phyloP scores from a whole-genome alignment of 2,888 invertebrate genomes.

The Caenorhabditis becei region DNA sequence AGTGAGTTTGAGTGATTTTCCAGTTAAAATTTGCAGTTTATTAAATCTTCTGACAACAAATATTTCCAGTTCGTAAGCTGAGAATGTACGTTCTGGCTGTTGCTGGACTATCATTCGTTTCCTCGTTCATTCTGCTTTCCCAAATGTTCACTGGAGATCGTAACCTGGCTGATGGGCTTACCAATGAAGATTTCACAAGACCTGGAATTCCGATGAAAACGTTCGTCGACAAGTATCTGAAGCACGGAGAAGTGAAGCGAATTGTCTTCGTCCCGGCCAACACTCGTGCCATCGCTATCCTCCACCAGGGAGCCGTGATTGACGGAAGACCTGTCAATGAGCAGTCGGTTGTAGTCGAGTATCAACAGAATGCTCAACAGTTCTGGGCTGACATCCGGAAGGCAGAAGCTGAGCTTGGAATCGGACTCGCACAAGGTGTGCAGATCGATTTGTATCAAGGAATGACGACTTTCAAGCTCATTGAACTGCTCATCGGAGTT shows the following conservation, averaged over 20 bases:
- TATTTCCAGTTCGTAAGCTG: conserved; percentile 63
- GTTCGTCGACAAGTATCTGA: conserved; percentile 68
- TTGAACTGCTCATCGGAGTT: conserved; percentile 71
- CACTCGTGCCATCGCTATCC: conserved; percentile 66
- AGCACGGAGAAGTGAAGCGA: conserved; percentile 68
- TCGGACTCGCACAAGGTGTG: conserved; percentile 68
- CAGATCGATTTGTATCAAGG: conserved; percentile 67
- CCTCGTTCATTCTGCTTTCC: conserved; percentile 64
- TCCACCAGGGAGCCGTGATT: conserved; percentile 70
- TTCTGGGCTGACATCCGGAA: conserved; percentile 73
- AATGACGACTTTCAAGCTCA: conserved; percentile 61
- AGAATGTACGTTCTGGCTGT: conserved; percentile 68
- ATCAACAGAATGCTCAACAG: conserved; percentile 65
- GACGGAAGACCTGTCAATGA: conserved; percentile 52
- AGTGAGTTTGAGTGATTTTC: conserved; percentile 30
- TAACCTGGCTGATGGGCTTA: conserved; percentile 56
- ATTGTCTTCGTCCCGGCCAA: conserved; percentile 67
- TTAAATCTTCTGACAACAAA: not conserved
- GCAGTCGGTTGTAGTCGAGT: conserved; percentile 62
- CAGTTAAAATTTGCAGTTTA: not conserved
- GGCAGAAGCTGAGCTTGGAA: conserved; percentile 68
- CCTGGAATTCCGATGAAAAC: conserved; percentile 63
- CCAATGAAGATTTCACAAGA: conserved; percentile 61
- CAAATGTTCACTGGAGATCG: conserved; percentile 65
- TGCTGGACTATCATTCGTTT: conserved; percentile 65